Evolutionary conservation across 2,888 invertebrate species (phyloP), one percentile per base, ranked within the genome.

Genomic region (Mythimna impura): DNA sequence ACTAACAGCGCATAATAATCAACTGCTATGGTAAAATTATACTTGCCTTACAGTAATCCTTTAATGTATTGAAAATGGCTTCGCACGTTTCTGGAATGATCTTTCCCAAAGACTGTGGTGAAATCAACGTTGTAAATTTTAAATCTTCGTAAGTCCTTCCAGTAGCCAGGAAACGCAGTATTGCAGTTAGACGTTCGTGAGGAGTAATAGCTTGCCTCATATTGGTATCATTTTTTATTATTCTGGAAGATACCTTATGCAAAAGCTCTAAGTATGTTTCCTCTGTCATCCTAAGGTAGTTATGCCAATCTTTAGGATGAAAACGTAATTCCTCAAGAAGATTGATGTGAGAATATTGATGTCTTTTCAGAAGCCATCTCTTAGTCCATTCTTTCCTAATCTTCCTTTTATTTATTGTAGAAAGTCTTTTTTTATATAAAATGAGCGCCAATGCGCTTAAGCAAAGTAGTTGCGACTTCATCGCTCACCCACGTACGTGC

Each of bases 91-190:
- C 78, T 30, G 73, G 71, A 58, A 81, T 78, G 12, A 75, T 74
- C 54, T 54, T 57, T n/a, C 73, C 58, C 30, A 81, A 47, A 55
- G 68, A 52, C 52, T 52, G 52, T 52, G 47, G 55, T 36, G 78
- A 79, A 60, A 79, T 78, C 40, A 70, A 36, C 20, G 76, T 66
- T 14, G 71, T 66, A 72, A 65, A 81, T 71, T 68, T 76, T 17
- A 79, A 25, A 71, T 71, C 54, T 66, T 89, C 87, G 79, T 87
- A 89, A 60, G 83, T 82, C 67, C 86, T 85, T 66, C 89, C 88
- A 69, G 87, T 87, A 69, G 83, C 52, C 52, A 52, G 52, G 52
- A 52, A 52, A 52, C 20, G 52, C 52, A 52, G 43, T 68, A 62
- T 50, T 47, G 74, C 69, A 58, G 47, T 47, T 47, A 47, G 47